Percentiles rank a stretch among this genome's conserved stretches.
Conservation (phyloP, 2,113 vertebrate genomes). For the Aegotheles bennettii region DNA sequence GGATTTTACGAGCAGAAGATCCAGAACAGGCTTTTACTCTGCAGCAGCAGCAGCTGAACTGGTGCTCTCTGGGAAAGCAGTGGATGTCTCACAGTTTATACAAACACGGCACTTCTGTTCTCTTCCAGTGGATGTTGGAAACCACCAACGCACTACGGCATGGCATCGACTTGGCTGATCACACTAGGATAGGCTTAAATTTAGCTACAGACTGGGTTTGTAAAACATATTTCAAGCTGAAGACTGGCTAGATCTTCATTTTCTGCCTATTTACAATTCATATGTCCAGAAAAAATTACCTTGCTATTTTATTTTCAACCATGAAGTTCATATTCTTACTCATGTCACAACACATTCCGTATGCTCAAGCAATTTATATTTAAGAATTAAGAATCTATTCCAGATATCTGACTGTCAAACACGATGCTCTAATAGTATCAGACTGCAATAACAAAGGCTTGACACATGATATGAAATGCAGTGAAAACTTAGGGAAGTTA, state of each 20-base stretch:
- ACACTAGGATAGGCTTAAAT: background rate
- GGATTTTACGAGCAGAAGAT: background rate
- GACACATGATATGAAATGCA: accelerated
- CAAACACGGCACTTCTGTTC: background rate
- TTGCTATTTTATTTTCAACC: background rate
- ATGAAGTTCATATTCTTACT: background rate
- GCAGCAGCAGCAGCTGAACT: background rate
- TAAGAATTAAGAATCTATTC: background rate
- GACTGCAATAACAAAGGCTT: background rate
- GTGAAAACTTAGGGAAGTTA: background rate
- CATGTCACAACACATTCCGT: background rate
- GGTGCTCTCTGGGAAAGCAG: background rate
- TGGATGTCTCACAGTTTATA: background rate
- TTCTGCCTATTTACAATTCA: background rate
- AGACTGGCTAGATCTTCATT: background rate
- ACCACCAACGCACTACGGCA: background rate
- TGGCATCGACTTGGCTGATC: background rate
- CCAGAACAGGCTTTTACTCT: background rate
- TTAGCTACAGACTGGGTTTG: background rate
- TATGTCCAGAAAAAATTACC: background rate
- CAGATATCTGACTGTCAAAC: background rate
- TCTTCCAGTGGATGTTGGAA: background rate
- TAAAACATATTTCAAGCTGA: background rate
- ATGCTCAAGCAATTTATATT: background rate
- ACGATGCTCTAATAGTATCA: background rate